Conservation (phyloP, 2,113 vertebrate species). For the Pelusios castaneus region DNA sequence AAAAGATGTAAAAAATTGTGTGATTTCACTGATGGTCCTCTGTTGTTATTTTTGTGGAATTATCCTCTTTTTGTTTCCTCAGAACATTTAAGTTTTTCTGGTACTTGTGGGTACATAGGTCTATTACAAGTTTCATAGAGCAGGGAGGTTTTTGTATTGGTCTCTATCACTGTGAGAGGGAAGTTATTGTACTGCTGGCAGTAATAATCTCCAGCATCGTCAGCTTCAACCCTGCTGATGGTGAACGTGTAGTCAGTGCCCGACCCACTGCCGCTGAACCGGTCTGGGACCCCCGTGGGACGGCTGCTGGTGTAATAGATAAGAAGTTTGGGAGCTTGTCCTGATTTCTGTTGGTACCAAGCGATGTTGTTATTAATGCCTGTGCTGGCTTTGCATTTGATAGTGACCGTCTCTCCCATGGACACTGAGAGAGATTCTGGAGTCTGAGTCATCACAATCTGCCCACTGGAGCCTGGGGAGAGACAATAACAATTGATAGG, state of each 20-base stretch:
- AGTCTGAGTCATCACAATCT: slow-evolving; percentile 69
- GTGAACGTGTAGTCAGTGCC: not conserved
- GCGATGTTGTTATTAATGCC: not conserved
- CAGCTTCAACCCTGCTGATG: slow-evolving; percentile 3
- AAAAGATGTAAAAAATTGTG: not conserved
- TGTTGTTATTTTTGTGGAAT: too few relatives aligned
- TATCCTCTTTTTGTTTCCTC: too few relatives aligned
- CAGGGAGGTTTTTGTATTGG: not conserved
- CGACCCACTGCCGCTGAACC: not conserved
- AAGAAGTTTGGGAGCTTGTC: not conserved
- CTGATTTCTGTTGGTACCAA: slow-evolving; percentile 71
- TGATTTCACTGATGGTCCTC: not conserved
- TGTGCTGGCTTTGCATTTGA: slow-evolving; percentile 48
- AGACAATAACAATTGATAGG: not conserved
- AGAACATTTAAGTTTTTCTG: not conserved
- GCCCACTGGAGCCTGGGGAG: slow-evolving; percentile 50
- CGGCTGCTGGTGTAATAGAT: not conserved
- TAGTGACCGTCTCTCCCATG: slow-evolving; percentile 30
- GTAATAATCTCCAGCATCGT: slow-evolving; percentile 69
- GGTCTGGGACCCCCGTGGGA: not conserved
- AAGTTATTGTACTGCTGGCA: not conserved
- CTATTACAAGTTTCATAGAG: not conserved
- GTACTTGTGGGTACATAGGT: not conserved
- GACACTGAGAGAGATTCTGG: slow-evolving; percentile 6
- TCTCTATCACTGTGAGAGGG: not conserved